Base-by-base conservation (phyloP, 2,888 invertebrate genomes). In the Eupithecia pulchellata region DNA sequence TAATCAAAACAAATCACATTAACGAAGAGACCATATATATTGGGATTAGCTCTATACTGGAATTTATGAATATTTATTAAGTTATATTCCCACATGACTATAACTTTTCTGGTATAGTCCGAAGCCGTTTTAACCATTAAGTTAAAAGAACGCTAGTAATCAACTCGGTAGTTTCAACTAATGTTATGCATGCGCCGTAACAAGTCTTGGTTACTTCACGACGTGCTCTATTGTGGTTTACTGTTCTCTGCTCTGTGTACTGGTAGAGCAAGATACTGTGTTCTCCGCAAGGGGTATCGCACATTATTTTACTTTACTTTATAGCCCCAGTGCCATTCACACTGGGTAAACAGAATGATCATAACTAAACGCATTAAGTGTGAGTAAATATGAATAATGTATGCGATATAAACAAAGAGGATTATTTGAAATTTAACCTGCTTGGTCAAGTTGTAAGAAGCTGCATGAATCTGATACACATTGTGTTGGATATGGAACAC, bases 401-500 rank as follows among this genome's bases (percentile, higher is more conserved):
- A 17, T 20, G 9, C n/a, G 6, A n/a, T 47, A 39, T 47, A 20
- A 47, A 47, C 20, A 20, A 20, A 20, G 9, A 9, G 8, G 9
- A 20, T 47, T 47, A 47, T 47, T 3, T 9, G 47, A 47, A 47
- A 47, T 25, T 20, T 25, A 52, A 52, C 25, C 20, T 11, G 25
- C 25, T n/a, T 32, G 32, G 32, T 32, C 3, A 0, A 57, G 57
- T 29, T 29, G 11, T 57, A 63, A 17, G 57, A 57, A 42, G 63
- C 20, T 47, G 57, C 55, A 64, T 64, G 64, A 14, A 61, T 68
- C 61, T 79, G 79, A 82, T 81, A 80, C 77, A 75, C 66, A 73
- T 73, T 73, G 73, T 71, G 76, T 73, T 78, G 75, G 73, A 80
- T 82, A 84, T 84, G 81, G 82, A 84, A 84, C 80, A 78, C 83